phyloP scores from a whole-genome alignment of 2,113 vertebrate genomes.

The Phrynosoma platyrhinos region DNA sequence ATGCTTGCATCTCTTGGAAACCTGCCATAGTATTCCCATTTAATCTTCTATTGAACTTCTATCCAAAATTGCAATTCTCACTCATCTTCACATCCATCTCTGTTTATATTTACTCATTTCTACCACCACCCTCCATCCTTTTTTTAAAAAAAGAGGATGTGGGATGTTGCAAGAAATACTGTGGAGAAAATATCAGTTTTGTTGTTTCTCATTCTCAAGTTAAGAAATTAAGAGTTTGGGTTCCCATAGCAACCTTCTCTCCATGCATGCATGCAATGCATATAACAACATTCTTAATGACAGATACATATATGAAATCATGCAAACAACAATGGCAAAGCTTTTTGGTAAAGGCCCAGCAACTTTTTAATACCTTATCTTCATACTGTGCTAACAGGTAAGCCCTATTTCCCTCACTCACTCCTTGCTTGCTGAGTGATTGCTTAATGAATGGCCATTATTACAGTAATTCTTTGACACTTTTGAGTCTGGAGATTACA shows the following conservation, averaged over 20 bases:
- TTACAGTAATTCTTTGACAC: neutral
- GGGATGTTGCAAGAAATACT: constrained; percentile 43
- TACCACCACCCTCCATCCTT: neutral
- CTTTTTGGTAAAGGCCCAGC: constrained; percentile 23
- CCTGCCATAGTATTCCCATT: neutral
- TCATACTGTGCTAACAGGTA: neutral
- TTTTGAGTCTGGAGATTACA: neutral
- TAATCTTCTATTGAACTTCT: neutral
- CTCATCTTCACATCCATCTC: neutral
- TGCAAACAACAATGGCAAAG: neutral
- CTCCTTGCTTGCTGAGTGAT: neutral
- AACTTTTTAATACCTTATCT: constrained; percentile 25
- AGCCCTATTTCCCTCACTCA: neutral
- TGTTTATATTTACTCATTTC: constrained; percentile 34
- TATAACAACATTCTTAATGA: constrained; percentile 29
- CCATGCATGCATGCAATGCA: constrained; percentile 48
- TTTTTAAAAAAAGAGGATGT: constrained; percentile 27
- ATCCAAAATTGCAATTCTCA: constrained; percentile 3
- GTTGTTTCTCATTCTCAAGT: constrained; percentile 46
- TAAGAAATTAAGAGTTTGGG: constrained; percentile 61
- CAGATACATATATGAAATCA: neutral
- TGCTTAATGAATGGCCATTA: neutral
- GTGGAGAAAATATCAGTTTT: constrained; percentile 45
- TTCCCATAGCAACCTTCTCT: constrained; percentile 68
- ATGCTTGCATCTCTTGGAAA: fast-evolving